A percentile compares a stretch with the other conserved stretches of the same genome.
Conservation (phyloP, 2,113 vertebrate species). For the Nerophis lumbriciformis region DNA sequence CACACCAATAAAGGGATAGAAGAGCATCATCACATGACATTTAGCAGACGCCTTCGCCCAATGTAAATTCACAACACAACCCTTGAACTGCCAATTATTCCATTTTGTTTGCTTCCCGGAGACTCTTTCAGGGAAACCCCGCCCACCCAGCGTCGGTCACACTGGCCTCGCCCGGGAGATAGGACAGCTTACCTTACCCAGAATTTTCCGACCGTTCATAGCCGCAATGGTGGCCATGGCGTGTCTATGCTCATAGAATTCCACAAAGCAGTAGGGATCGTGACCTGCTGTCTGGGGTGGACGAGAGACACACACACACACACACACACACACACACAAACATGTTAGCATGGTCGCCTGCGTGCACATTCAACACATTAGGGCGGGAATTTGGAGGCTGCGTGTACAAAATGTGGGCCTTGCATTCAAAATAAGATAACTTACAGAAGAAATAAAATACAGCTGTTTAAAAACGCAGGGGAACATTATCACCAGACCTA, state of each 20-base stretch:
- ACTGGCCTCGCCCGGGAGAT: constrained; percentile 70
- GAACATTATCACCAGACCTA: too few species aligned
- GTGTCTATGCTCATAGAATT: constrained; percentile 96
- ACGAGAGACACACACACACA: constrained; percentile 24
- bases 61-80: neutral
- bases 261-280: constrained; percentile 98
- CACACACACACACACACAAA: neutral
- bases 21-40: neutral
- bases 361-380: too few species aligned
- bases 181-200: constrained; percentile 96
- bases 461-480: too few species aligned
- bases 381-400: too few species aligned
- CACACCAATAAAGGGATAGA: constrained; percentile 46
- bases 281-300: constrained; percentile 87
- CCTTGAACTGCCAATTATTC: too few species aligned
- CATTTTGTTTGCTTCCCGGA: too few species aligned
- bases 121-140: neutral
- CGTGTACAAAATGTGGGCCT: too few species aligned
- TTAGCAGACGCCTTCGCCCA: neutral
- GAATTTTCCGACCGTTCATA: constrained; percentile 99
- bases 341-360: too few species aligned
- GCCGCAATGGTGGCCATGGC: constrained; percentile 94
- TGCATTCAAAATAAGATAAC: too few species aligned
- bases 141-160: constrained; percentile 40
- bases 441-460: too few species aligned